Evolutionary conservation across 2,888 invertebrate species (phyloP).

Genomic region (Epistrophella euchroma): DNA sequence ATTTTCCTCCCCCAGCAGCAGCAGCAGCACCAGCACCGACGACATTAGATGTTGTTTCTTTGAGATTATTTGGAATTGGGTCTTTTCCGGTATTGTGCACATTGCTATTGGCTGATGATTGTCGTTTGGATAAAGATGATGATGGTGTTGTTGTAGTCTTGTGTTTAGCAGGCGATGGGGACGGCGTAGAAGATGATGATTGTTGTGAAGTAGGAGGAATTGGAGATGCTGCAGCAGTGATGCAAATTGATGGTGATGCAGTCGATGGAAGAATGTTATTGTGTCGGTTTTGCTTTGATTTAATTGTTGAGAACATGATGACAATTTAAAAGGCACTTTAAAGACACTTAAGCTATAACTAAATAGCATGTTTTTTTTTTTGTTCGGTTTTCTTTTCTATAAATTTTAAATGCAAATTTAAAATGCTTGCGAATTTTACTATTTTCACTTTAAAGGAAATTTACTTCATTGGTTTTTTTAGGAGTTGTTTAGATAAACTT

Average conservation of each 20-base stretch:
- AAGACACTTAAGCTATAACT: constrained; percentile 4
- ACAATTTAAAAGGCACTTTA: constrained; percentile 35
- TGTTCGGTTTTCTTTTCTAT: not conserved
- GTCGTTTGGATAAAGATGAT: constrained; percentile 15
- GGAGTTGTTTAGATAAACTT: not conserved
- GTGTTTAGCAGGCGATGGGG: constrained; percentile 34
- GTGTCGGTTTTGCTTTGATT: constrained; percentile 50
- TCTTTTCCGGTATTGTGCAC: constrained; percentile 31
- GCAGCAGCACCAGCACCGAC: not conserved
- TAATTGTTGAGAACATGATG: constrained; percentile 56
- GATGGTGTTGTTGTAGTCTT: constrained; percentile 30
- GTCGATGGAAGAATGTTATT: constrained; percentile 12
- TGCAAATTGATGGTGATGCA: constrained; percentile 3
- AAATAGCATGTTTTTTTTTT: constrained; percentile 21
- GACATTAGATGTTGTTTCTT: constrained; percentile 9
- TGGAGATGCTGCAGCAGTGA: not conserved
- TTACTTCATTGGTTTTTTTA: not conserved
- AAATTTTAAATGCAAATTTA: not conserved
- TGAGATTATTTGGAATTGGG: constrained; percentile 16
- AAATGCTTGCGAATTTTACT: not conserved
- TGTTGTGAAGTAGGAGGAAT: constrained; percentile 27
- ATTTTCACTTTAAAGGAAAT: not conserved
- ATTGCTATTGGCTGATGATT: constrained; percentile 37
- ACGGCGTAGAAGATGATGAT: constrained; percentile 24
- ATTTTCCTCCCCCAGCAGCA: constrained; percentile 23